Evolutionary conservation across 1,140 invertebrate species (phyloP), one percentile per base, ranked within the genome.

Genomic region (Cherax quadricarinatus): DNA sequence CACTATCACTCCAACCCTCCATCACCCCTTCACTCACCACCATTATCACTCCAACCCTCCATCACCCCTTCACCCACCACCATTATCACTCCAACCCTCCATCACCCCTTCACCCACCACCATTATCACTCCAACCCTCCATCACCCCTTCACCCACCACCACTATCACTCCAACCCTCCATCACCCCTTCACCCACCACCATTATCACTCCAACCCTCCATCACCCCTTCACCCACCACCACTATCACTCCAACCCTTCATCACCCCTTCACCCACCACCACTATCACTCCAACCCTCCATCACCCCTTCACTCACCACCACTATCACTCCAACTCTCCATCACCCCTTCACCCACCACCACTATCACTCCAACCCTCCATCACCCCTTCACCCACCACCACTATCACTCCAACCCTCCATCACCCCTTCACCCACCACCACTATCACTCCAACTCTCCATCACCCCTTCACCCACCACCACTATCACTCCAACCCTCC

Each of bases 271-370:
- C 78, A 14, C 24, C 49, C 79, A 48, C 21, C 57, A 51, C 57
- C 81, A 53, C 81, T 83, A 16, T 83, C 81, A 57, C 81, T 57
- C 49, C 53, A 51, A 57, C 81, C 53, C 81, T 83, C 81, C 53
- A 41, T 57, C 80, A 51, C 80, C 51, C 80, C 51, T 49, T 82
- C 80, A 10, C 80, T 53, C 80, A 51, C 80, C 53, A 41, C 51
- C 80, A 51, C 80, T 41, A 41, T 41, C 0, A 41, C 2, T 41
- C 2, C 30, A 41, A 41, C 30, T 2, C 30, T 41, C 30, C 30
- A 41, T 41, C 30, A 41, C 30, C 30, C 30, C 30, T 41, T 41
- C 30, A 41, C 30, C 30, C 30, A 41, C 2, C 30, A 41, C 30
- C 30, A 41, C 30, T 41, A 2, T 41, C 30, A n/a, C n/a, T n/a